Conservation (phyloP, 2,113 vertebrate genomes). For the Oreochromis spilurus region DNA sequence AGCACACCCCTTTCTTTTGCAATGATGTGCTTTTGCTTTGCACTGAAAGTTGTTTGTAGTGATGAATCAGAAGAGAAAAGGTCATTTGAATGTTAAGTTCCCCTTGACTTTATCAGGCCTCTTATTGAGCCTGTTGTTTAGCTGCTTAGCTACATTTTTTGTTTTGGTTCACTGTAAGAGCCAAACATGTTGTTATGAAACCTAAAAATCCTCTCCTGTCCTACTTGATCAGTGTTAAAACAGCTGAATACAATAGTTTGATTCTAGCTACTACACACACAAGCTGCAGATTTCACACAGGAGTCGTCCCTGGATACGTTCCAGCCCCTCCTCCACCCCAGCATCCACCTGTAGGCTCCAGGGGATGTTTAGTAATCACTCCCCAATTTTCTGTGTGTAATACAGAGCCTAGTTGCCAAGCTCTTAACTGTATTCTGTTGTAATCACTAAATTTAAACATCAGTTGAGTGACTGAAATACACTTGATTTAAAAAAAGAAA, state of each 20-base stretch:
- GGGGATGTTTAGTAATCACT: background rate
- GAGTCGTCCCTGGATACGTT: background rate
- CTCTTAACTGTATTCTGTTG: background rate
- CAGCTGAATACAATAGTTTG: fast-evolving
- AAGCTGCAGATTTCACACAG: background rate
- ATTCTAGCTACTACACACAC: fast-evolving
- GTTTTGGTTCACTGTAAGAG: background rate
- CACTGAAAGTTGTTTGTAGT: background rate
- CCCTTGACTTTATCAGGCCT: background rate
- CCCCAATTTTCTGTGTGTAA: background rate
- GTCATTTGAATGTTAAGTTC: background rate
- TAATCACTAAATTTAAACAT: background rate
- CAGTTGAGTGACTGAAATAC: background rate
- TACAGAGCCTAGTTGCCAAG: background rate
- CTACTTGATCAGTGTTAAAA: background rate
- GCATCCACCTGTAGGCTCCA: background rate
- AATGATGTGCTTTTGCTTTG: background rate
- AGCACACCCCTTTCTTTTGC: background rate
- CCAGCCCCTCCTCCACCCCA: background rate
- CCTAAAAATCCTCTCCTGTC: background rate
- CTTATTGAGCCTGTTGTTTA: background rate
- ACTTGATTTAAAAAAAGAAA: fast-evolving
- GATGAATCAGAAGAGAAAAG: background rate
- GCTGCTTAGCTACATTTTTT: background rate
- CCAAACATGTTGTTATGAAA: background rate